Base-by-base conservation (phyloP, 53 echinoderm and acorn worm genomes). In the Luidia sarsii region DNA sequence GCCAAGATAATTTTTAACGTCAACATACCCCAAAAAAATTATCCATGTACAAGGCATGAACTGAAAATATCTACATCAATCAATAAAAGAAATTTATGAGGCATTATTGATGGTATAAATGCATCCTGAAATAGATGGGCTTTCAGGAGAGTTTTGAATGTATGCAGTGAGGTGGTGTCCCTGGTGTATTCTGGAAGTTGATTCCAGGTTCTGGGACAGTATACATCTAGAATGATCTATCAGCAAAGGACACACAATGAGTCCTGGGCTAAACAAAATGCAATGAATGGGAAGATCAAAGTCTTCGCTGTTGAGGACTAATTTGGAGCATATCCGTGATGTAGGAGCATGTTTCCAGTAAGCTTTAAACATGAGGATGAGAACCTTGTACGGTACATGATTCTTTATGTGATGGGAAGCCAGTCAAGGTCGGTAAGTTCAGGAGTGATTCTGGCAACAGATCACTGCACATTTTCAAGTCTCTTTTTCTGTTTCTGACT, bases 371-470 rank as follows among this genome's bases (percentile, higher is more conserved):
- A 50, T 50, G 29, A 70, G 71, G 30, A 46, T 28, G 33, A 70
- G 19, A 21, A 48, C 33, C 50, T 70, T 70, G 50, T 19, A 48
- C 8, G 46, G n/a, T n/a, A n/a, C n/a, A n/a, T 50, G 50, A 70
- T 50, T 28, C 71, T 24, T 70, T 48, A 49, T 43, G 46, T 50
- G 19, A 68, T 45, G 39, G 68, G 46, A 3, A 68, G 19, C 68
- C 45, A 64, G 65, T 64, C 14, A 9, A 68, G 39, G 3, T 68
- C 7, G 48, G 19, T 70, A 11, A 46, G 48, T 22, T 46, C 70
- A 46, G 70, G 57, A 75, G 60, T 57, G 57, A 19, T 33, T 60
- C 79, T 77, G 38, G 79, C 62, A 41, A 43, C 35, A 16, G 71
- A 24, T 28, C 57, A 33, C 33, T 74, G 53, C 2, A 74, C 50